These are phyloP conservation scores for Amiota mariae DNA, from an alignment of 2,888 invertebrate genomes.

Conservation along the genomic window DNA sequence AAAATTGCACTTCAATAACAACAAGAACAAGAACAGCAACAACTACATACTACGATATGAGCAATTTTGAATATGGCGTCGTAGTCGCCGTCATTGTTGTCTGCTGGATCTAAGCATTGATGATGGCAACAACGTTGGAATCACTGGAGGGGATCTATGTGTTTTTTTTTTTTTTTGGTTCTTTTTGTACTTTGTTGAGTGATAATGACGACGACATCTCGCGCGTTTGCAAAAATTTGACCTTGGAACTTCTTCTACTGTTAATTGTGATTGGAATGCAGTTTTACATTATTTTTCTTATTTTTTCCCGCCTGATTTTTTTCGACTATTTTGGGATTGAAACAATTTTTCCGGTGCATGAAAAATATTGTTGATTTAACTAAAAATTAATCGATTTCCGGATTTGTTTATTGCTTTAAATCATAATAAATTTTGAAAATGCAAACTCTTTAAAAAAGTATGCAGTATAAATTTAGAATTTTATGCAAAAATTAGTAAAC, in stretches of 20 bases:
- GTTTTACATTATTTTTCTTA: conserved; percentile 15
- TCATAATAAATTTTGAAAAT: neutral
- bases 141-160: neutral
- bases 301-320: conserved; percentile 25
- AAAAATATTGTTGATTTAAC: neutral
- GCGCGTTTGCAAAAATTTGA: conserved; percentile 57
- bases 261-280: conserved; percentile 59
- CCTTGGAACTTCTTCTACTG: conserved; percentile 56
- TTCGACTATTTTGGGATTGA: conserved; percentile 28
- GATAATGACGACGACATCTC: conserved; percentile 40
- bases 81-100: conserved; percentile 39
- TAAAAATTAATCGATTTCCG: conserved; percentile 21
- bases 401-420: neutral
- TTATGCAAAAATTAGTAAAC: neutral
- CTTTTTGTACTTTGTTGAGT: conserved; percentile 45
- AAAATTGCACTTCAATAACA: conserved; percentile 46
- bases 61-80: conserved; percentile 56
- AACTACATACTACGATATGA: too few relatives aligned
- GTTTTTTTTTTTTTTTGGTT: neutral
- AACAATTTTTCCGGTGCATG: neutral
- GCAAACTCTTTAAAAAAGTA: neutral
- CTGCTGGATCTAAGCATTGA: conserved; percentile 21
- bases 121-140: neutral
- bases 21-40: too few relatives aligned
- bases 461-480: neutral